phyloP scores from a whole-genome alignment of 2,113 vertebrate genomes.

The Pterophyllum scalare region DNA sequence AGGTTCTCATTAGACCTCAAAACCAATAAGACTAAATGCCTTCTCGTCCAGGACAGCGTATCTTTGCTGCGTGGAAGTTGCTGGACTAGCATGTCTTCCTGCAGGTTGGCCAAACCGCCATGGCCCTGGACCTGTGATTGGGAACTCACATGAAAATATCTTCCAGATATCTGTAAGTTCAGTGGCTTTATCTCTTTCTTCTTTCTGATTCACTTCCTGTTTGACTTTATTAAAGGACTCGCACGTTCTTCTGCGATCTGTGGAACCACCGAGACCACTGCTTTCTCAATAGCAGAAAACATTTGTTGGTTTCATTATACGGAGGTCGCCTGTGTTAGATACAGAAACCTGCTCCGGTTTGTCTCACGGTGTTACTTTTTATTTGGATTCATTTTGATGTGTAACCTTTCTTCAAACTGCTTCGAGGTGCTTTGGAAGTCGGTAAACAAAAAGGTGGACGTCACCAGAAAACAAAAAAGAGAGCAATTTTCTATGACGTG shows the following conservation, averaged over 20 bases:
- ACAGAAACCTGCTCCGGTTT: rapidly evolving
- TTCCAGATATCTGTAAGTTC: neutral
- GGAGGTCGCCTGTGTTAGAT: too few species aligned
- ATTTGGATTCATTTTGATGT: rapidly evolving
- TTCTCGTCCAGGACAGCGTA: neutral
- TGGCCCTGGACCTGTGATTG: neutral
- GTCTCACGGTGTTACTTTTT: neutral
- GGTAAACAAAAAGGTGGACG: neutral
- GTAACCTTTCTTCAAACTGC: neutral
- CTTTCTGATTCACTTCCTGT: neutral
- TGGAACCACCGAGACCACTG: neutral
- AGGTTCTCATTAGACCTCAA: neutral
- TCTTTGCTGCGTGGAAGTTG: neutral
- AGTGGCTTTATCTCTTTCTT: neutral
- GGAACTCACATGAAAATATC: neutral
- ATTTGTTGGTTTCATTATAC: neutral
- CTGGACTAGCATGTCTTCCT: neutral
- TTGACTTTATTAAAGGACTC: neutral
- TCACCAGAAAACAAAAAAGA: neutral
- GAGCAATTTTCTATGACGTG: neutral
- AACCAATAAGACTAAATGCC: neutral
- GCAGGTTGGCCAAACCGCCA: neutral
- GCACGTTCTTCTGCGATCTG: neutral
- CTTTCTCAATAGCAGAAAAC: neutral
- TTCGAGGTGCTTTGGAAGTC: neutral